Conservation (phyloP, 2,113 vertebrate genomes). For the Platysternon megacephalum region DNA sequence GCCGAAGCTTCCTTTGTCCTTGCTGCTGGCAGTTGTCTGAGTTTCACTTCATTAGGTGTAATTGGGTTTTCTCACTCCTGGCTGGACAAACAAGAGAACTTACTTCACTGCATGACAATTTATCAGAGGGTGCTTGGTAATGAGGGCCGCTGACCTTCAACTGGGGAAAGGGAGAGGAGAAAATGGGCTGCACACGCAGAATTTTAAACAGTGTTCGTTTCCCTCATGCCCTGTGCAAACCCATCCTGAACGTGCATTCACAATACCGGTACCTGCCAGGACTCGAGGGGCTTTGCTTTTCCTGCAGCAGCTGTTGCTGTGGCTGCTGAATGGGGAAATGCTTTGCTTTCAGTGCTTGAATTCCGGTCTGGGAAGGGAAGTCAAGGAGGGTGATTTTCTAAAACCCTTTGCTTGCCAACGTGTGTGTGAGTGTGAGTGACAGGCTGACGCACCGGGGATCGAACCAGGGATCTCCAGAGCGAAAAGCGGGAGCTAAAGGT, state of each 20-base stretch:
- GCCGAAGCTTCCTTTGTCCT: neutral
- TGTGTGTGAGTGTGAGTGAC: neutral
- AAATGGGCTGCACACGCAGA: neutral
- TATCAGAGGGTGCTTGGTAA: too few relatives aligned
- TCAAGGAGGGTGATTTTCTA: neutral
- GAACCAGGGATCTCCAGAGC: too few relatives aligned
- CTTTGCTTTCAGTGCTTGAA: neutral
- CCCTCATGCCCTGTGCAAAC: neutral
- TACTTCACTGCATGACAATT: too few relatives aligned
- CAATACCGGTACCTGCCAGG: too few relatives aligned
- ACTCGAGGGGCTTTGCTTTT: neutral
- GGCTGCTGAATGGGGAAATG: neutral
- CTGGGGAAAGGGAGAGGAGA: neutral
- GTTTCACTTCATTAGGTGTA: neutral
- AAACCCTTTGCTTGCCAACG: neutral
- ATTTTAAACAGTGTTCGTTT: neutral
- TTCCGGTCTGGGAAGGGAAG: neutral
- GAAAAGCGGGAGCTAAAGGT: neutral
- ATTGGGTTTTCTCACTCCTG: neutral
- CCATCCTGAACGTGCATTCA: neutral
- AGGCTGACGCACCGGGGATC: too few relatives aligned
- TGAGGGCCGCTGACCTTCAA: neutral
- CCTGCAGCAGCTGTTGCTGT: neutral
- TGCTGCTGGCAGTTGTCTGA: neutral
- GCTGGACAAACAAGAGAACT: neutral